Evolutionary conservation across 2,888 invertebrate genomes (phyloP).

Genomic region (Oxycera nigricornis): DNA sequence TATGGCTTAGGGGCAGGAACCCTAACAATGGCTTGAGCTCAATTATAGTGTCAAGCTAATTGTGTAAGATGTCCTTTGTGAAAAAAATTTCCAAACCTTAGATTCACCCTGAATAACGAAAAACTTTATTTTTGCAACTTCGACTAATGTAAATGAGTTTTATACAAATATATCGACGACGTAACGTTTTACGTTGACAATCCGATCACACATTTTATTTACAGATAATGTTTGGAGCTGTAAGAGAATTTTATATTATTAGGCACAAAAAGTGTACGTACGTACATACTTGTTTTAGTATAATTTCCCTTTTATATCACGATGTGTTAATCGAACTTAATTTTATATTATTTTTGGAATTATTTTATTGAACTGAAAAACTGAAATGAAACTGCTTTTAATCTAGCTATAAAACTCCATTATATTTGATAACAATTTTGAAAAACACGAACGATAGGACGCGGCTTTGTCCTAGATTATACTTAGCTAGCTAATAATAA

Average conservation of each 20-base stretch:
- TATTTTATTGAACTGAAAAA: constrained; percentile 37
- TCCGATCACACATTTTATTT: background rate
- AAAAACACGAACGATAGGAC: constrained; percentile 35
- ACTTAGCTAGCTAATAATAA: constrained; percentile 36
- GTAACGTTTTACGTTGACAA: background rate
- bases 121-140: constrained; percentile 21
- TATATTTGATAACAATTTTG: constrained; percentile 29
- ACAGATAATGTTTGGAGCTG: background rate
- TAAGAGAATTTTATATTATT: too few species aligned
- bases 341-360: constrained; percentile 32
- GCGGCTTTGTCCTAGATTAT: constrained; percentile 31
- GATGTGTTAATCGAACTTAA: too few species aligned
- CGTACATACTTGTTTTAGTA: background rate
- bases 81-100: background rate
- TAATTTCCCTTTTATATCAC: constrained; percentile 20
- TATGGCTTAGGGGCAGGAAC: constrained; percentile 91
- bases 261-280: background rate
- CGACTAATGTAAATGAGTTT: constrained; percentile 33
- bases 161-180: constrained; percentile 29
- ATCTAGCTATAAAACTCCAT: constrained; percentile 1
- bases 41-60: background rate
- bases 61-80: background rate
- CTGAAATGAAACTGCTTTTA: constrained; percentile 32
- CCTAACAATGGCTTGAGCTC: constrained; percentile 80
- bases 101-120: constrained; percentile 8